phyloP scores from a whole-genome alignment of 2,797 vertebrate species.

The Galagoides demidoff region DNA sequence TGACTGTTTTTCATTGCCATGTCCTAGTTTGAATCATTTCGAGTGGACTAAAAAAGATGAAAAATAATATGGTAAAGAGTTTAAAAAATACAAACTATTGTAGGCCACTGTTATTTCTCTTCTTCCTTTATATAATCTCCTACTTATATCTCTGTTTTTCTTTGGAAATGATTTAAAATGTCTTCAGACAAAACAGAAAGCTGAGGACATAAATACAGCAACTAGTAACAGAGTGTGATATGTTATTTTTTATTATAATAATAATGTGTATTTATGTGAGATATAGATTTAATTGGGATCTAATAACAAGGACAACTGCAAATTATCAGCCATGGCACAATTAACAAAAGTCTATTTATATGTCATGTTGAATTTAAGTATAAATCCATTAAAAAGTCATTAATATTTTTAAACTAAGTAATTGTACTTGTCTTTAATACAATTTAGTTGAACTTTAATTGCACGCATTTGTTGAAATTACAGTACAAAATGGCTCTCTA shows the following conservation, averaged over 20 bases:
- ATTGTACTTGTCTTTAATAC: background rate
- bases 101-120: background rate
- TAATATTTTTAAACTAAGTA: background rate
- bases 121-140: background rate
- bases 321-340: background rate
- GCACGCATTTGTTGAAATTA: constrained; percentile 25
- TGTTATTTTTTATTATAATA: background rate
- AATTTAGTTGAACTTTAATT: constrained; percentile 45
- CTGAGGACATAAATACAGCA: background rate
- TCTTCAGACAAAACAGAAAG: background rate
- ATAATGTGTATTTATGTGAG: background rate
- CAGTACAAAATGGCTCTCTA: background rate
- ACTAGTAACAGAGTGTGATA: background rate
- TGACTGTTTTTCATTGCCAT: background rate
- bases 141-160: background rate
- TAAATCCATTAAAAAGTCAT: background rate
- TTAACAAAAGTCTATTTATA: background rate
- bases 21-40: background rate
- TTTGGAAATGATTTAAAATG: background rate
- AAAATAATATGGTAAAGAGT: background rate
- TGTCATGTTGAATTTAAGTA: background rate
- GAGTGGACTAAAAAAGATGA: background rate
- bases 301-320: background rate
- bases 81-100: background rate
- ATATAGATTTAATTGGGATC: background rate